Base-by-base conservation (phyloP, 1,140 invertebrate species). In the Artemia franciscana region DNA sequence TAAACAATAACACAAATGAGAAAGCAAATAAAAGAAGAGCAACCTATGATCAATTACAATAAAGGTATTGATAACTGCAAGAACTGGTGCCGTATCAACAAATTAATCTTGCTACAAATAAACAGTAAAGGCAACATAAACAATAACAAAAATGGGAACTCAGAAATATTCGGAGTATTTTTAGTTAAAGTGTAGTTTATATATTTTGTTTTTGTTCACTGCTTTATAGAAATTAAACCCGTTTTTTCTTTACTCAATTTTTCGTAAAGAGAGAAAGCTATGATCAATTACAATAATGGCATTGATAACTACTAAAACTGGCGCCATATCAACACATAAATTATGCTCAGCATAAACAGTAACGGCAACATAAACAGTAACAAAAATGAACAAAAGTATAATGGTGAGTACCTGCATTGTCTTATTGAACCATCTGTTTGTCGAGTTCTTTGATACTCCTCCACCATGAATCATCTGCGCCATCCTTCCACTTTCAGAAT, bases 351-450 rank as follows among this genome's bases (percentile, higher is more conserved):
- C 39, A 18, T 12, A 51, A 2, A 15, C 1, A 2, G 21, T 18
- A 51, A n/a, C n/a, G n/a, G n/a, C n/a, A n/a, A n/a, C n/a, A n/a
- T n/a, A n/a, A n/a, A n/a, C n/a, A n/a, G n/a, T n/a, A n/a, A n/a
- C n/a, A n/a, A n/a, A n/a, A n/a, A n/a, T n/a, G n/a, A n/a, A 18
- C 39, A 2, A 12, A 51, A 51, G 21, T 12, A 51, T 15, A 51
- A 3, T 51, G 12, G 12, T 21, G 71, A 69, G 67, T 71, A 85
- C 81, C 77, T 93, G 89, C 65, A 97, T 80, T 58, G 91, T 95
- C 75, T 97, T 96, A 70, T 98, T 93, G 71, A 92, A 97, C 93
- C 93, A 98, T 61, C 93, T 79, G 78, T 98, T 98, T 9, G 81
- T 82, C 5, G 87, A 84, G 71, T 94, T 88, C 69, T 82, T 77